phyloP scores from a whole-genome alignment of 1,140 invertebrate species.

The Trialeurodes vaporariorum region DNA sequence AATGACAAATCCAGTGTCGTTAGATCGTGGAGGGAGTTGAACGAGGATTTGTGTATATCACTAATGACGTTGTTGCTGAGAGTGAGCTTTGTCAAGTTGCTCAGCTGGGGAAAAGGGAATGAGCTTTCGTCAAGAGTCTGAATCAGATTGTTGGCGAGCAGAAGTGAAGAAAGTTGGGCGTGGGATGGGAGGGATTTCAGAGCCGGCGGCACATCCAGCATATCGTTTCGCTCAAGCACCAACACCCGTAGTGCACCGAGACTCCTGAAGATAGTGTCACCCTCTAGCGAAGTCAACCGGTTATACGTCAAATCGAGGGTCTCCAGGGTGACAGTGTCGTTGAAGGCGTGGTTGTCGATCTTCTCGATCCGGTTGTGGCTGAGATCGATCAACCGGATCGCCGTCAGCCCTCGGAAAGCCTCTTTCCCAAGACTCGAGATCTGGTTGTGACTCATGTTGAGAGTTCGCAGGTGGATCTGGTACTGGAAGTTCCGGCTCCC shows the following conservation, averaged over 20 bases:
- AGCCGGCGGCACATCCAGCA: slow-evolving; percentile 54
- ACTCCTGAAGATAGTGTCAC: slow-evolving; percentile 54
- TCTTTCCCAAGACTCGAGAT: slow-evolving; percentile 56
- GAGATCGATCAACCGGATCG: slow-evolving; percentile 53
- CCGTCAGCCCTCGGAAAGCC: slow-evolving; percentile 57
- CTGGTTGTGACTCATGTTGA: slow-evolving; percentile 65
- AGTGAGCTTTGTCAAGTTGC: slow-evolving; percentile 48
- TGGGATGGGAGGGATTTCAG: slow-evolving; percentile 44
- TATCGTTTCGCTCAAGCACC: slow-evolving; percentile 58
- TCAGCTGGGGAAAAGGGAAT: slow-evolving; percentile 44
- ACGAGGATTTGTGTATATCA: slow-evolving; percentile 49
- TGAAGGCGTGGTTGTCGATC: slow-evolving; percentile 56
- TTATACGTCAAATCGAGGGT: slow-evolving; percentile 65
- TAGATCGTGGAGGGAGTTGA: slow-evolving; percentile 53
- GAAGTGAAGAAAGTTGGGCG: slow-evolving; percentile 40
- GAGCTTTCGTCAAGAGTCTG: slow-evolving; percentile 50
- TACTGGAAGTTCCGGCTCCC: slow-evolving; percentile 66
- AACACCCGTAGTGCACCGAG: slow-evolving; percentile 54
- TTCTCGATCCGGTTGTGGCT: slow-evolving; percentile 62
- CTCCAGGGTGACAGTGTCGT: slow-evolving; percentile 53
- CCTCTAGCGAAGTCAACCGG: slow-evolving; percentile 52
- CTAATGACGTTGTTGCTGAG: slow-evolving; percentile 59
- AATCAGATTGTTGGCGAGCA: slow-evolving; percentile 59
- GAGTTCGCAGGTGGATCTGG: slow-evolving; percentile 50
- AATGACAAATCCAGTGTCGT: slow-evolving; percentile 62